phyloP scores from a whole-genome alignment of 2,888 invertebrate genomes.

The Peribatodes rhomboidaria region DNA sequence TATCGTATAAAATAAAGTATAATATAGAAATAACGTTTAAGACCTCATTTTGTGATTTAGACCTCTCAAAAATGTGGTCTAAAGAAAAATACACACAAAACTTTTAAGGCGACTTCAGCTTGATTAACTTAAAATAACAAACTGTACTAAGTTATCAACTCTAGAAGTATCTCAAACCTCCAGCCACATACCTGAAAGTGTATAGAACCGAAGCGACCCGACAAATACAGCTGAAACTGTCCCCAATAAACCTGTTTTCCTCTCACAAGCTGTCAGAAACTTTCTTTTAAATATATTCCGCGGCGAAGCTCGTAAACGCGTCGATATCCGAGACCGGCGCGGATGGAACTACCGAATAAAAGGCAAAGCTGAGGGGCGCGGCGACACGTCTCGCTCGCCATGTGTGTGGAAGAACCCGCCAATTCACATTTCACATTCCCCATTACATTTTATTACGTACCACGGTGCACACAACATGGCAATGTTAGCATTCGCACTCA shows the following conservation, averaged over 20 bases:
- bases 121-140: not conserved
- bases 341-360: constrained; percentile 74
- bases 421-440: constrained; percentile 66
- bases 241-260: constrained; percentile 25
- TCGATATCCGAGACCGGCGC: constrained; percentile 67
- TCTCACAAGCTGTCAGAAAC: constrained; percentile 30
- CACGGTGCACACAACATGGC: constrained; percentile 59
- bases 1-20: not conserved
- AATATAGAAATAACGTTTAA: no score
- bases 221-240: constrained; percentile 26
- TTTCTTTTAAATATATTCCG: constrained; percentile 40
- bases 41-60: not conserved
- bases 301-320: constrained; percentile 59
- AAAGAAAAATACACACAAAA: not conserved
- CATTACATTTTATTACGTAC: constrained; percentile 58
- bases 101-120: not conserved
- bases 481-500: constrained; percentile 65
- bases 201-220: constrained; percentile 60
- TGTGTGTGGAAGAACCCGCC: constrained; percentile 67
- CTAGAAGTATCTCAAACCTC: not conserved
- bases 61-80: not conserved
- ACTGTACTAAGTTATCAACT: not conserved
- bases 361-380: constrained; percentile 70
- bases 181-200: constrained; percentile 56
- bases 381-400: constrained; percentile 65